phyloP scores from a whole-genome alignment of 2,797 vertebrate species.

The Microtus obscurus region DNA sequence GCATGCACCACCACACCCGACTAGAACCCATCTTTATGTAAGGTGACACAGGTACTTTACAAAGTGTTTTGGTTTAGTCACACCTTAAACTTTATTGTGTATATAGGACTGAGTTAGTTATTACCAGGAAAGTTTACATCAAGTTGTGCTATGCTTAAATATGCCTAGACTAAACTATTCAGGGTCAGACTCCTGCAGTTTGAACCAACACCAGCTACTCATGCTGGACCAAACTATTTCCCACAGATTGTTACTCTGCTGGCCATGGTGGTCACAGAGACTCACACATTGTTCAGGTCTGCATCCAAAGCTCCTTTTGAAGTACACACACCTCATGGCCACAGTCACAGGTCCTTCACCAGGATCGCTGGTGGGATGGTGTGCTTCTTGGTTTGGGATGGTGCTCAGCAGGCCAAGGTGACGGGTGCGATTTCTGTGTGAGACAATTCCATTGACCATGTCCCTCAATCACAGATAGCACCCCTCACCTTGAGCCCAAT shows the following conservation, averaged over 20 bases:
- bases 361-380: neutral
- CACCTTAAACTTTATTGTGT: neutral
- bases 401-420: slow-evolving; percentile 77
- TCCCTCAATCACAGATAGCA: slow-evolving; percentile 83
- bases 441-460: slow-evolving; percentile 81
- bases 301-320: fast-evolving
- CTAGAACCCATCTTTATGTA: neutral
- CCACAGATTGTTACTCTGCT: neutral
- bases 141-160: neutral
- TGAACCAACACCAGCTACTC: slow-evolving; percentile 6
- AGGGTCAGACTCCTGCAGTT: neutral
- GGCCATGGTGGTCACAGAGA: neutral
- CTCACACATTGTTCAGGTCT: neutral
- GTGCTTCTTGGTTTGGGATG: neutral
- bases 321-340: fast-evolving
- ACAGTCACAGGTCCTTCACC: neutral
- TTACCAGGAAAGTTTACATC: neutral
- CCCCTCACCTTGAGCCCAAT: slow-evolving; percentile 80
- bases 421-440: slow-evolving; percentile 86
- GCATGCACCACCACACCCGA: too few relatives aligned
- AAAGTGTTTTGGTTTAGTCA: neutral
- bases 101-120: neutral
- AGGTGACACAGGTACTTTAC: neutral
- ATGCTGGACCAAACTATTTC: neutral
- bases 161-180: neutral